Evolutionary conservation across 2,888 invertebrate genomes (phyloP).

Genomic region (Oeneis ivallda): DNA sequence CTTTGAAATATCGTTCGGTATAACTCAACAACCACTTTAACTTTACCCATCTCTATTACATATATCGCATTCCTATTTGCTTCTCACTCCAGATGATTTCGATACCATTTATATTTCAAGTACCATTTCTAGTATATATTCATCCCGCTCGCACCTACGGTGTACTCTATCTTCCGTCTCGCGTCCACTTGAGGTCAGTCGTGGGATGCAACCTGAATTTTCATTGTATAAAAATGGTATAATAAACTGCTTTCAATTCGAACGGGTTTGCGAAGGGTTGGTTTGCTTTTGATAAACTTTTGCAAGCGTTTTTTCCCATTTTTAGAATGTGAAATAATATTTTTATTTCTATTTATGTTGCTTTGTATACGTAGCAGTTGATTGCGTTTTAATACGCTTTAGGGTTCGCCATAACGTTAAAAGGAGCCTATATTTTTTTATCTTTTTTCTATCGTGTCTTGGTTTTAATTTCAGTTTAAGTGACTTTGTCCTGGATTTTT

Average conservation of each 20-base stretch:
- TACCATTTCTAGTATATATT: conserved; percentile 56
- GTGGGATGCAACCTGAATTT: conserved; percentile 65
- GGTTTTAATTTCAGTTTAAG: conserved; percentile 8
- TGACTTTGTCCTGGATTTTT: not conserved
- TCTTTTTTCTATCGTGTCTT: not conserved
- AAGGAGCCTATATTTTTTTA: conserved; percentile 22
- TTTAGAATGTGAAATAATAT: conserved; percentile 41
- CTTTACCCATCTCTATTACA: conserved; percentile 21
- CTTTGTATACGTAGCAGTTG: conserved; percentile 36
- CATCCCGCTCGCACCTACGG: conserved; percentile 51
- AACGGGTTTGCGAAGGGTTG: conserved; percentile 43
- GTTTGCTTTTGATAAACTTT: conserved; percentile 44
- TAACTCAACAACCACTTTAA: conserved; percentile 23
- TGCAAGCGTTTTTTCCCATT: conserved; percentile 40
- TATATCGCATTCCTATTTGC: conserved; percentile 29
- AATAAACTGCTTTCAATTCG: conserved; percentile 42
- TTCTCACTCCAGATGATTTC: conserved; percentile 56
- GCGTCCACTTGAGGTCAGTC: conserved; percentile 60
- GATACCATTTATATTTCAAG: conserved; percentile 78
- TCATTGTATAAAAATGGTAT: conserved; percentile 62
- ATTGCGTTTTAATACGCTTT: conserved; percentile 31
- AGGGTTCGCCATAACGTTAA: conserved; percentile 24
- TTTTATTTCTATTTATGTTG: conserved; percentile 42
- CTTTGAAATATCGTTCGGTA: conserved; percentile 29
- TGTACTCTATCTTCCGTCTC: conserved; percentile 48